These are phyloP conservation scores for Drosophila paulistorum DNA, from an alignment of 1,140 invertebrate genomes.

Conservation along the genomic window DNA sequence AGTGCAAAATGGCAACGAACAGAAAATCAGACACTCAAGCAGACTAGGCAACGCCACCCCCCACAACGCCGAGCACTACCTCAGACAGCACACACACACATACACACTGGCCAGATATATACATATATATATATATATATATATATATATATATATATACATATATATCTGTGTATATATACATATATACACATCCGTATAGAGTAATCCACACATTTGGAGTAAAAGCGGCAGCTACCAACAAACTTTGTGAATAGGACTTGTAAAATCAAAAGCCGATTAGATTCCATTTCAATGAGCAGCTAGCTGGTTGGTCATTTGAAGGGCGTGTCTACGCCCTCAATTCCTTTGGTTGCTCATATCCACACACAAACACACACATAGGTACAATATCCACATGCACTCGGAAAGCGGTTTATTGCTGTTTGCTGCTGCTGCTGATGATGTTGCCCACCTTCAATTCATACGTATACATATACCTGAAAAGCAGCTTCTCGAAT, in stretches of 20 bases:
- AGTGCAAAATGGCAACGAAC: constrained; percentile 72
- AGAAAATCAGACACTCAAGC: constrained; percentile 37
- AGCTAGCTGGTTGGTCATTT: constrained; percentile 77
- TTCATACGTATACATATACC: constrained; percentile 33
- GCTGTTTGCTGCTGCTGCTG: constrained; percentile 39
- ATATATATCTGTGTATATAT: background rate
- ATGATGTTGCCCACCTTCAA: constrained; percentile 8
- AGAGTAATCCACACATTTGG: constrained; percentile 53
- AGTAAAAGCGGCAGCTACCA: constrained; percentile 48
- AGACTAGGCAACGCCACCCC: constrained; percentile 3
- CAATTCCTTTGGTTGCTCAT: background rate
- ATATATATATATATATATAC: background rate
- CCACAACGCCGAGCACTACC: background rate
- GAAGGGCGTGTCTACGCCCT: constrained; percentile 43
- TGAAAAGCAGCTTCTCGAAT: constrained; percentile 31
- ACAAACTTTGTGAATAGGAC: constrained; percentile 75
- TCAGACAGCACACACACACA: constrained; percentile 5
- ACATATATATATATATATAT: background rate
- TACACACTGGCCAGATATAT: background rate
- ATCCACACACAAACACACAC: background rate
- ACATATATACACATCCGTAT: background rate
- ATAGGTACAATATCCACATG: constrained; percentile 15
- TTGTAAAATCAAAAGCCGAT: constrained; percentile 81
- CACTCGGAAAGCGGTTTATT: constrained; percentile 42
- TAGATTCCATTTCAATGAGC: constrained; percentile 80